phyloP scores from a whole-genome alignment of 2,113 vertebrate species.

The Pantherophis guttatus region DNA sequence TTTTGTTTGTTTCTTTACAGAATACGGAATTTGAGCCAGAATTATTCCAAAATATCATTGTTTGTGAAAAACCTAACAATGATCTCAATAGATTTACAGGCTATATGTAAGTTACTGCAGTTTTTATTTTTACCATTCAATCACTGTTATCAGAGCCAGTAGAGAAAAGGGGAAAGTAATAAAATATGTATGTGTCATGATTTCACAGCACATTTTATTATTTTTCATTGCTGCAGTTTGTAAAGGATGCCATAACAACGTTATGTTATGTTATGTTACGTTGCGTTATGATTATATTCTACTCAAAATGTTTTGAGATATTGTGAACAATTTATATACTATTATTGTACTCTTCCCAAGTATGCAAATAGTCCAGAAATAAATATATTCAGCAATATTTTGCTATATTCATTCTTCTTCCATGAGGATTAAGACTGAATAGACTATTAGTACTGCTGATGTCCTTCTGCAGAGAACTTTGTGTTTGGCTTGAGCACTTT shows the following conservation, averaged over 20 bases:
- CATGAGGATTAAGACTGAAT: neutral
- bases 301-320: neutral
- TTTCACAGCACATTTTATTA: neutral
- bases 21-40: conserved; percentile 73
- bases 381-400: neutral
- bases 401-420: neutral
- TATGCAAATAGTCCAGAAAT: neutral
- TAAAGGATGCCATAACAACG: neutral
- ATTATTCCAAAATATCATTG: conserved; percentile 75
- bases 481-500: neutral
- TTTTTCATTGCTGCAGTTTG: neutral
- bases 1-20: conserved; percentile 55
- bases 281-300: neutral
- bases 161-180: neutral
- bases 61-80: conserved; percentile 89
- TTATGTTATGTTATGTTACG: no score
- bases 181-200: neutral
- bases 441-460: no score
- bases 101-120: conserved; percentile 76
- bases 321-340: neutral
- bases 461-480: no score
- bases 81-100: conserved; percentile 90
- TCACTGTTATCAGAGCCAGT: neutral
- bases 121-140: neutral
- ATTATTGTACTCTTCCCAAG: neutral